Evolutionary conservation across 2,888 invertebrate genomes (phyloP).

Genomic region (Sabellastarte sp.): DNA sequence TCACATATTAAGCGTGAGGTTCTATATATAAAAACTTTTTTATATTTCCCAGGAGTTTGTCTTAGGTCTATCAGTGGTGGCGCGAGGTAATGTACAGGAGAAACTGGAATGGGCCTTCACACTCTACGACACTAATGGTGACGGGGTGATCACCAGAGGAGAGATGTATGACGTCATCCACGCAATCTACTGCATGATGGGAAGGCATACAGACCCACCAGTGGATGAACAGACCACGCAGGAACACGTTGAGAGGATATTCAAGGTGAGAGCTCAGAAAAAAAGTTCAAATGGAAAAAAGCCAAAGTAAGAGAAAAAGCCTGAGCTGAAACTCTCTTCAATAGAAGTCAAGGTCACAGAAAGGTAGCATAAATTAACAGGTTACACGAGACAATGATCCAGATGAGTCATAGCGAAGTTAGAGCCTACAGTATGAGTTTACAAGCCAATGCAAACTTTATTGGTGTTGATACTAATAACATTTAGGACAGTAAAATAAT

Average conservation of each 20-base stretch:
- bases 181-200: constrained; percentile 92
- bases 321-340: too few species aligned
- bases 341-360: too few species aligned
- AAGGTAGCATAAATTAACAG: too few species aligned
- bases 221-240: constrained; percentile 81
- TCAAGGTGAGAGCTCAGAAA: constrained; percentile 83
- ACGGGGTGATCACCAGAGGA: constrained; percentile 79
- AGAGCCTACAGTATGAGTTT: too few species aligned
- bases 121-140: constrained; percentile 88
- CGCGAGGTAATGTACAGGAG: constrained; percentile 87
- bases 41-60: constrained; percentile 91
- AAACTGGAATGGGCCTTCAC: constrained; percentile 94
- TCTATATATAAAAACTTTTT: too few species aligned
- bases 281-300: too few species aligned
- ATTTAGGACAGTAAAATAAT: too few species aligned
- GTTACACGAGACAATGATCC: not conserved
- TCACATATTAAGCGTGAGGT: too few species aligned
- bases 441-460: too few species aligned
- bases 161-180: constrained; percentile 95
- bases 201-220: constrained; percentile 80
- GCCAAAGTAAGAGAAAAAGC: too few species aligned
- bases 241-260: constrained; percentile 88
- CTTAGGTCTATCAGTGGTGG: constrained; percentile 85
- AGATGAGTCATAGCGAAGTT: too few species aligned
- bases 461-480: too few species aligned